These are phyloP conservation scores for Camponotus pennsylvanicus DNA, from an alignment of 1,140 invertebrate genomes.

Conservation along the genomic window DNA sequence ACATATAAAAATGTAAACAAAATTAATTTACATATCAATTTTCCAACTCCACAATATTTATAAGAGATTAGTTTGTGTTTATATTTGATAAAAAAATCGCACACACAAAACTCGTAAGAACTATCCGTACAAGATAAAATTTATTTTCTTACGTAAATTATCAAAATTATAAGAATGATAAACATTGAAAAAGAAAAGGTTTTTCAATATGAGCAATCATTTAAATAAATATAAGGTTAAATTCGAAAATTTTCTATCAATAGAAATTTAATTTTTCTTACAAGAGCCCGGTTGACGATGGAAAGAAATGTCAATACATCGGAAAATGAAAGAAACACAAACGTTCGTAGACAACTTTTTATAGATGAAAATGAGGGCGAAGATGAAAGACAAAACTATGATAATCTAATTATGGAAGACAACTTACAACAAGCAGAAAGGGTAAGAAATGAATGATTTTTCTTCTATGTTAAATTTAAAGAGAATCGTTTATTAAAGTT, in stretches of 20 bases:
- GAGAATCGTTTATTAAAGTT: neutral
- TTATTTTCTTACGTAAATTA: neutral
- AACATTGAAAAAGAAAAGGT: neutral
- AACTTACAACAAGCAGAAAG: slow-evolving; percentile 65
- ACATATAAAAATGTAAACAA: neutral
- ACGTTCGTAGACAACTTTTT: slow-evolving; percentile 80
- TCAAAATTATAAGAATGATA: neutral
- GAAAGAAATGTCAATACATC: slow-evolving; percentile 75
- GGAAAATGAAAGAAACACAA: neutral
- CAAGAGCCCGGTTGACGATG: slow-evolving; percentile 81
- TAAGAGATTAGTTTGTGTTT: neutral
- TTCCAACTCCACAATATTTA: neutral
- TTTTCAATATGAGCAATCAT: neutral
- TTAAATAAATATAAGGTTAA: neutral
- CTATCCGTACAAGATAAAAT: neutral
- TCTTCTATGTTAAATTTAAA: slow-evolving; percentile 5
- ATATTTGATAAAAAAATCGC: neutral
- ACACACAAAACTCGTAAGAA: neutral
- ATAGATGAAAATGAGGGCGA: slow-evolving; percentile 63
- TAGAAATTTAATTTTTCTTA: slow-evolving; percentile 9
- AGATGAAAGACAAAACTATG: slow-evolving; percentile 54
- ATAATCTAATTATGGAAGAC: slow-evolving; percentile 72
- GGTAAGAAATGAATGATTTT: slow-evolving; percentile 64
- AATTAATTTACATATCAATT: neutral
- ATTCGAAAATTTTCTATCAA: neutral